Evolutionary conservation across 30 jellyfish, hydroid and myxozoan species (phyloP).

Genomic region (Morbakka virulenta): DNA sequence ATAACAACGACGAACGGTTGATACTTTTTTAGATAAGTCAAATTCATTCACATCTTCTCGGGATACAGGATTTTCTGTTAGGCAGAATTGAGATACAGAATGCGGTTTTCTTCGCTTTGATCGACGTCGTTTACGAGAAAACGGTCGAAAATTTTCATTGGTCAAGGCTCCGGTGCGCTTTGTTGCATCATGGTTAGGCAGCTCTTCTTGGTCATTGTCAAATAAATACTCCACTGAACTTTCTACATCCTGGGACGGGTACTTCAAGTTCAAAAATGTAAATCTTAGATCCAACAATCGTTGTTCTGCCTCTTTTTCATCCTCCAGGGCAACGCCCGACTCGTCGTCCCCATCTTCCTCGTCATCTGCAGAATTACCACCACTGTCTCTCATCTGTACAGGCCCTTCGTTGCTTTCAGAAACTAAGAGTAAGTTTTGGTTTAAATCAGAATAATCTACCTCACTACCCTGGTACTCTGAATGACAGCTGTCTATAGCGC

Average conservation of each 20-base stretch:
- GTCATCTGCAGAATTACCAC: conserved; percentile 70
- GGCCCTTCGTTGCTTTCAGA: not conserved
- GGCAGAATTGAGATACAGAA: conserved; percentile 45
- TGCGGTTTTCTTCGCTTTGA: conserved; percentile 43
- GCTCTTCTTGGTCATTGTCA: conserved; percentile 3
- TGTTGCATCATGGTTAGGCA: not conserved
- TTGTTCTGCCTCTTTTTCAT: conserved; percentile 66
- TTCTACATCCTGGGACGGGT: conserved; percentile 37
- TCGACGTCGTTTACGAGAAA: conserved; percentile 7
- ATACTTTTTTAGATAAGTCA: not conserved
- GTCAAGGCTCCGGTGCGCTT: not conserved
- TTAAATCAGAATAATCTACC: conserved; percentile 5
- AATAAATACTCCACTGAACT: conserved; percentile 89
- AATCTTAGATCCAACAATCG: conserved; percentile 27
- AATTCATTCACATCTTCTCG: conserved; percentile 1
- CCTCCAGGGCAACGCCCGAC: conserved; percentile 33
- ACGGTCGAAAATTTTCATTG: conserved; percentile 35
- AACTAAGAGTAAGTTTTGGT: not conserved
- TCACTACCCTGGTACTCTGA: conserved; percentile 53
- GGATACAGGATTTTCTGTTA: not conserved
- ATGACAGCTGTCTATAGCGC: conserved; percentile 85
- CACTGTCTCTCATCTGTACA: conserved; percentile 11
- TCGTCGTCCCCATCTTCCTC: conserved; percentile 74
- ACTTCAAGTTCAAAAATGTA: conserved; percentile 9
- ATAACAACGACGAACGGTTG: conserved; percentile 49